Base-by-base conservation (phyloP, 2,113 vertebrate genomes). In the Cervus canadensis region DNA sequence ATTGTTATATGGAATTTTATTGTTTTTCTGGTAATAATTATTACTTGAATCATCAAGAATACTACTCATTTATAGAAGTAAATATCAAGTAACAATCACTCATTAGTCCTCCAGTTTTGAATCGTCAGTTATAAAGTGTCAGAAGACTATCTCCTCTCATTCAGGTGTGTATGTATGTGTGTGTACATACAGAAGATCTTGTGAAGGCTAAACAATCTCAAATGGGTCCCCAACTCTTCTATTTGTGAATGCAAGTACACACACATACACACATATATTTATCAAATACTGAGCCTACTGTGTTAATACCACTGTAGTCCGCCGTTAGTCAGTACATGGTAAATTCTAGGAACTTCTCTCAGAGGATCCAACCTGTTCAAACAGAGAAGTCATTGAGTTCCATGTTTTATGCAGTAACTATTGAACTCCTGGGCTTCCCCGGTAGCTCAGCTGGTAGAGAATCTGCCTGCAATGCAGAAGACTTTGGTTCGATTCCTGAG, bases 61-160 rank as follows among this genome's bases (percentile, higher is more conserved):
- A 43, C 6, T 16, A 43, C 45, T 89, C 33, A 62, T 85, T 89
- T 40, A 57, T 45, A 89, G 59, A 87, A 92, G 21, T 33, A 71
- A 89, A 89, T 96, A 33, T n/a, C 71, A 96, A 83, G 85, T 89
- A 95, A 33, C 33, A 81, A 85, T 64, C 43, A 67, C 25, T 81
- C 26, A 64, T 57, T 50, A 79, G 36, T 62, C 60, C 14, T 93
- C 71, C 13, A 54, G 5, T 48, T 87, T 78, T 88, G 14, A 95
- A 54, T 28, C 40, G 89, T 89, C 13, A 59, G 4, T 88, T 81
- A 56, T 21, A 90, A 89, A 94, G 23, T 79, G 89, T 30, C 13
- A 76, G 10, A 83, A 60, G 28, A 25, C 36, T 67, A 16, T 64
- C 33, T 87, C 13, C 43, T 50, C 28, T 92, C 56, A 48, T 57